Conservation (phyloP, 2,888 invertebrate species). For the Masnerella sp. region DNA sequence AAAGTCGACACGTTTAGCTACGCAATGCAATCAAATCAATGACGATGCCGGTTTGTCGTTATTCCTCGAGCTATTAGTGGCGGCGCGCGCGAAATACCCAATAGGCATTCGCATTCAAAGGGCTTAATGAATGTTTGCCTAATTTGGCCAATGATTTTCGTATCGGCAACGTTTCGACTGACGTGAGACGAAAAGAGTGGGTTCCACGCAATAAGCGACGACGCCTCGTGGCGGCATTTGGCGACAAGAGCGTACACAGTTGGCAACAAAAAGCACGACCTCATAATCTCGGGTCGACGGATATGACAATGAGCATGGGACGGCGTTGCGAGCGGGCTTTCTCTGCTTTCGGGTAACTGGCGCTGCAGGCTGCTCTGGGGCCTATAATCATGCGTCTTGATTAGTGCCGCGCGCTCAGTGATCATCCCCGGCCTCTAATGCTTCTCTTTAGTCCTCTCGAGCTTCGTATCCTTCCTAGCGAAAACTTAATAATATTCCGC, state of each 20-base stretch:
- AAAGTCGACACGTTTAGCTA: slow-evolving; percentile 56
- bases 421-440: slow-evolving; percentile 76
- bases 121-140: slow-evolving; percentile 51
- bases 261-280: slow-evolving; percentile 65
- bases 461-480: slow-evolving; percentile 63
- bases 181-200: slow-evolving; percentile 13
- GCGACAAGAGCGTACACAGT: slow-evolving; percentile 47
- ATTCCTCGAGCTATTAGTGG: slow-evolving; percentile 59
- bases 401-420: slow-evolving; percentile 76
- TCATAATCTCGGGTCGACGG: slow-evolving; percentile 66
- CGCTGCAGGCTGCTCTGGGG: slow-evolving; percentile 70
- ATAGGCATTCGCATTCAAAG: slow-evolving; percentile 47
- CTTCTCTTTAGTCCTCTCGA: slow-evolving; percentile 69
- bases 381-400: slow-evolving; percentile 78
- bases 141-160: slow-evolving; percentile 44
- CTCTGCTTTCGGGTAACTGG: slow-evolving; percentile 64
- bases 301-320: slow-evolving; percentile 66
- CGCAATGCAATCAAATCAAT: slow-evolving; percentile 59
- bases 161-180: slow-evolving; percentile 28
- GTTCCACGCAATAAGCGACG: neutral
- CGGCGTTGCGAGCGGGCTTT: slow-evolving; percentile 61
- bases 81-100: slow-evolving; percentile 42
- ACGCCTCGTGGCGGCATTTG: slow-evolving; percentile 13
- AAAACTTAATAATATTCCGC: slow-evolving; percentile 70
- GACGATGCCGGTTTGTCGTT: slow-evolving; percentile 56